Conservation (phyloP, 37 sponge, comb jelly and placozoan species). For the Crambe crambe region DNA sequence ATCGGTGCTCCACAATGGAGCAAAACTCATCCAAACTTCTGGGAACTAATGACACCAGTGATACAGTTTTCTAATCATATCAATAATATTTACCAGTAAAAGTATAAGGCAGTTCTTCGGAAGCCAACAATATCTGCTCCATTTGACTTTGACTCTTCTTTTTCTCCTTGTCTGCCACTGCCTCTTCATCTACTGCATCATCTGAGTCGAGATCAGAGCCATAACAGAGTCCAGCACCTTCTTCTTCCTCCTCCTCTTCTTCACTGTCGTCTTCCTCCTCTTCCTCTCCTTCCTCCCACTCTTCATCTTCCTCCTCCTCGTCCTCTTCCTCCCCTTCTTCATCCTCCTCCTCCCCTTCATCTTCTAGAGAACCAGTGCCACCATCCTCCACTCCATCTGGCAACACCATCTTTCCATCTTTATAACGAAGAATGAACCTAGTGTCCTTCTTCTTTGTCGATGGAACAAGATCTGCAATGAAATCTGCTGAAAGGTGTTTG, state of each 20-base stretch:
- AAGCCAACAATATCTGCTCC: constrained; percentile 29
- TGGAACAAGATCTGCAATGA: not conserved
- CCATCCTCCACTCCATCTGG: constrained; percentile 13
- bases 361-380: not conserved
- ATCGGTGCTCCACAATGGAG: constrained; percentile 23
- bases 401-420: constrained; percentile 60
- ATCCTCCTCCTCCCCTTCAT: constrained; percentile 3
- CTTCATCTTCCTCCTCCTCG: constrained; percentile 28
- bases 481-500: constrained; percentile 47
- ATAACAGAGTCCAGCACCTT: constrained; percentile 24
- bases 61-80: not conserved
- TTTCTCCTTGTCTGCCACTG: not conserved
- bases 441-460: constrained; percentile 20
- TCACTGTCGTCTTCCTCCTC: constrained; percentile 11
- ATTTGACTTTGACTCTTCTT: constrained; percentile 3
- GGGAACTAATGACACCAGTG: constrained; percentile 42
- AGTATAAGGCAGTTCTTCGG: constrained; percentile 50
- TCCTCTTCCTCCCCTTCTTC: constrained; percentile 16
- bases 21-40: constrained; percentile 35
- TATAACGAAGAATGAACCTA: constrained; percentile 28
- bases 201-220: constrained; percentile 62
- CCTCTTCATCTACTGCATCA: constrained; percentile 22
- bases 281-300: not conserved
- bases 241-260: constrained; percentile 30
- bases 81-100: constrained; percentile 27